Conservation (phyloP, 2,888 invertebrate species). For the Stenolophus ochropezus region DNA sequence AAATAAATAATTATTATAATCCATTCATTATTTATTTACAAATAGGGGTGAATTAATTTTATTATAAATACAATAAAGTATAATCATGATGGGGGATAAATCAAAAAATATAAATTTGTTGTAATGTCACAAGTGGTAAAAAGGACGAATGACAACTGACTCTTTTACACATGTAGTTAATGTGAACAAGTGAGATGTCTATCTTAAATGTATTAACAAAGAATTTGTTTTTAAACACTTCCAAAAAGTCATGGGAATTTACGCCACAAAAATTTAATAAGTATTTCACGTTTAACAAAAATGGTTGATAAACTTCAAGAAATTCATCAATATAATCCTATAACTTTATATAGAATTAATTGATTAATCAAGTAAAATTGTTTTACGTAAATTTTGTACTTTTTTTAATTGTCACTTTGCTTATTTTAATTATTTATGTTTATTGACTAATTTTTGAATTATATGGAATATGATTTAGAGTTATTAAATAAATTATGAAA, state of each 20-base stretch:
- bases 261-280: background rate
- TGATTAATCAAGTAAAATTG: background rate
- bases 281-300: constrained; percentile 11
- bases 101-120: constrained; percentile 21
- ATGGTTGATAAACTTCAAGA: background rate
- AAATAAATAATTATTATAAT: constrained; percentile 16
- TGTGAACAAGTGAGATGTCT: constrained; percentile 26
- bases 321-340: constrained; percentile 13
- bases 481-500: background rate
- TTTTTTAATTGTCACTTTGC: constrained; percentile 17
- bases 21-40: constrained; percentile 28
- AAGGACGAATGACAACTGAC: constrained; percentile 23
- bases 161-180: background rate
- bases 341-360: constrained; percentile 17
- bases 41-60: constrained; percentile 10
- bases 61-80: constrained; percentile 10
- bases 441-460: background rate
- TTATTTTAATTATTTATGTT: background rate
- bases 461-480: background rate
- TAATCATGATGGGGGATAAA: constrained; percentile 1
- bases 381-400: constrained; percentile 23
- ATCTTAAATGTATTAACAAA: constrained; percentile 12
- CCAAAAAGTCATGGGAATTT: constrained; percentile 18
- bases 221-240: background rate
- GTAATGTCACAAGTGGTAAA: constrained; percentile 33